Conservation (phyloP, 1,140 invertebrate genomes). For the Dysdera silvatica region DNA sequence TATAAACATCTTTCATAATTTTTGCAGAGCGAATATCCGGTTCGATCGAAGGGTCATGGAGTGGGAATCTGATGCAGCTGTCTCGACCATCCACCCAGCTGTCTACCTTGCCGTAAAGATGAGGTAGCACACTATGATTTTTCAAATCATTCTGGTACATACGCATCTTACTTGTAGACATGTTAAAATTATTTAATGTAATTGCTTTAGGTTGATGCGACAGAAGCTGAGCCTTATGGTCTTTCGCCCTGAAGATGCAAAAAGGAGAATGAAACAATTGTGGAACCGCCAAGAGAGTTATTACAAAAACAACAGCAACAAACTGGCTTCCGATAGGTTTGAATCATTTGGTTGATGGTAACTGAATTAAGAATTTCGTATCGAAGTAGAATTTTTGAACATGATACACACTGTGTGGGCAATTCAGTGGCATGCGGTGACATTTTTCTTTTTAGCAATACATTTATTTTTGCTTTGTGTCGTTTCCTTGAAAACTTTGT, state of each 20-base stretch:
- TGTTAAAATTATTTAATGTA: background rate
- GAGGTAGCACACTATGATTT: slow-evolving; percentile 43
- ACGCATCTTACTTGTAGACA: background rate
- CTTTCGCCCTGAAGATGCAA: slow-evolving; percentile 14
- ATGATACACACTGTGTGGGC: too few species aligned
- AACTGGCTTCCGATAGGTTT: too few species aligned
- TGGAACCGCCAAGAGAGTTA: background rate
- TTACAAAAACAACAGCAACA: background rate
- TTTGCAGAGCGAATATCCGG: slow-evolving; percentile 51
- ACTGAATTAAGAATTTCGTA: too few species aligned
- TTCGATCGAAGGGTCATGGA: slow-evolving; percentile 45
- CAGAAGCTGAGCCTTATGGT: background rate
- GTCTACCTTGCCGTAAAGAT: slow-evolving; percentile 73
- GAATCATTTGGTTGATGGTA: too few species aligned
- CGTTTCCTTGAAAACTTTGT: too few species aligned
- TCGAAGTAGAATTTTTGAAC: too few species aligned
- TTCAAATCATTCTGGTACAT: background rate
- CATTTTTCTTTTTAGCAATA: too few species aligned
- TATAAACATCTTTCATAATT: slow-evolving; percentile 7
- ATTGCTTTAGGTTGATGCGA: slow-evolving; percentile 31
- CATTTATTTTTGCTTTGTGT: too few species aligned
- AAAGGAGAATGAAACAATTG: slow-evolving; percentile 12
- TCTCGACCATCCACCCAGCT: slow-evolving; percentile 46
- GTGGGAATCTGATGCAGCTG: background rate
- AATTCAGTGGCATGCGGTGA: too few species aligned